Evolutionary conservation across 2,797 vertebrate genomes (phyloP).

Genomic region (Poecilia gillii): DNA sequence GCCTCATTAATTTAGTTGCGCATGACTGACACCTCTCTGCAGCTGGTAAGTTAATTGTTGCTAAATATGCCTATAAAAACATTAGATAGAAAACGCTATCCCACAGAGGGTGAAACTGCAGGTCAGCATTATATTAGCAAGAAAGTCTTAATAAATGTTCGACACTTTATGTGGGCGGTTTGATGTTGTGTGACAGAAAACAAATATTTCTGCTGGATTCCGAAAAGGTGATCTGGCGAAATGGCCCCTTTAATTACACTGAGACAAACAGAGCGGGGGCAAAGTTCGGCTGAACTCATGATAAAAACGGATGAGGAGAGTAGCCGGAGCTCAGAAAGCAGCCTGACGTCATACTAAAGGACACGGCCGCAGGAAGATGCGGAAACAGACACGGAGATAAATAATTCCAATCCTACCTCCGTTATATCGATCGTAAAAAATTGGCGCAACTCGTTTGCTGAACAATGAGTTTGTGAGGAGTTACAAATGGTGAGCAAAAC

Average conservation of each 20-base stretch:
- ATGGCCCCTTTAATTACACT: constrained; percentile 10
- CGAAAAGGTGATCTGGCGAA: not conserved
- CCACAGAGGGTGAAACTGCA: not conserved
- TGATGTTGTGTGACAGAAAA: constrained; percentile 5
- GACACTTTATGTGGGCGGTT: not conserved
- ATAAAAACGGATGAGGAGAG: constrained; percentile 34
- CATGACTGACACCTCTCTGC: not conserved
- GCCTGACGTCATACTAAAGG: not conserved
- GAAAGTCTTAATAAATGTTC: not conserved
- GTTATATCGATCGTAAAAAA: not conserved
- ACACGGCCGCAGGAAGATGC: not conserved
- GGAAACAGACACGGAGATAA: not conserved
- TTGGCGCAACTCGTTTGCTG: not conserved
- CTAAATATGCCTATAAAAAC: not conserved
- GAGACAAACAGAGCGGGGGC: constrained; percentile 45
- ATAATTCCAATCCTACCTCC: not conserved
- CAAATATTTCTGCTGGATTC: not conserved
- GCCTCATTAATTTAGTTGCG: not conserved
- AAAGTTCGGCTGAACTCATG: constrained; percentile 60
- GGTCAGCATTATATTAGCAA: not conserved
- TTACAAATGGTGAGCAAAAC: constrained; percentile 55
- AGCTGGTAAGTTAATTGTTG: not conserved
- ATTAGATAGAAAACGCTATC: not conserved
- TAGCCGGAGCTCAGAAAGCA: constrained; percentile 12
- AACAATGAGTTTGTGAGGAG: constrained; percentile 24